phyloP scores from a whole-genome alignment of 2,113 vertebrate species.

The Tychaedon coryphoeus region DNA sequence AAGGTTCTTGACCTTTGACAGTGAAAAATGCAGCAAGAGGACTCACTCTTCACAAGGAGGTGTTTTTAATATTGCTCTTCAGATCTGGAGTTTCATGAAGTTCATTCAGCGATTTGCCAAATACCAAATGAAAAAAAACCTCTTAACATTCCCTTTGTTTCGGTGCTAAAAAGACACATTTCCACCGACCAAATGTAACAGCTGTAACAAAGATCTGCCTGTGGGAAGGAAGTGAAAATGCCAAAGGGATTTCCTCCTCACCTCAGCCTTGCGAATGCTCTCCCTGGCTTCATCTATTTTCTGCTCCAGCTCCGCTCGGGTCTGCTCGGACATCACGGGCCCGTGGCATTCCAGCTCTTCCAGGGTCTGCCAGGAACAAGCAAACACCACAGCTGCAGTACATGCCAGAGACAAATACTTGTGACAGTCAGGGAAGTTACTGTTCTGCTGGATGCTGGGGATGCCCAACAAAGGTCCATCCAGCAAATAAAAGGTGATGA shows the following conservation, averaged over 20 bases:
- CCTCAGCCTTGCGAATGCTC: constrained; percentile 95
- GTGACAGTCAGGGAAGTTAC: neutral
- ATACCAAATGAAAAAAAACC: neutral
- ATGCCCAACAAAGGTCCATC: neutral
- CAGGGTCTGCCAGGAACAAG: constrained; percentile 75
- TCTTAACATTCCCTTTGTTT: neutral
- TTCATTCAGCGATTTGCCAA: neutral
- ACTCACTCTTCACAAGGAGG: neutral
- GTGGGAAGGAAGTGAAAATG: neutral
- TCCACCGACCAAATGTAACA: neutral
- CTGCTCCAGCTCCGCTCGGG: constrained; percentile 88
- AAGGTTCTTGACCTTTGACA: neutral
- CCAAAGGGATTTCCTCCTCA: constrained; percentile 19
- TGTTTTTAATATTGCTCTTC: neutral
- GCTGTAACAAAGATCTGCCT: neutral
- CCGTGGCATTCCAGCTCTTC: constrained; percentile 91
- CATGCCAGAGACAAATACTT: neutral
- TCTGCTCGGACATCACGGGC: constrained; percentile 84
- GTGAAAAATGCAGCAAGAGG: neutral
- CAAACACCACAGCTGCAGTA: neutral
- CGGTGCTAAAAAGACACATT: neutral
- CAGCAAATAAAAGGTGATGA: neutral
- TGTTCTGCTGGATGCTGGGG: neutral
- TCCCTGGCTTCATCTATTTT: constrained; percentile 94
- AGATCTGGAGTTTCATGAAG: neutral